Evolutionary conservation across 2,113 vertebrate genomes (phyloP).

Genomic region (Podiceps cristatus): DNA sequence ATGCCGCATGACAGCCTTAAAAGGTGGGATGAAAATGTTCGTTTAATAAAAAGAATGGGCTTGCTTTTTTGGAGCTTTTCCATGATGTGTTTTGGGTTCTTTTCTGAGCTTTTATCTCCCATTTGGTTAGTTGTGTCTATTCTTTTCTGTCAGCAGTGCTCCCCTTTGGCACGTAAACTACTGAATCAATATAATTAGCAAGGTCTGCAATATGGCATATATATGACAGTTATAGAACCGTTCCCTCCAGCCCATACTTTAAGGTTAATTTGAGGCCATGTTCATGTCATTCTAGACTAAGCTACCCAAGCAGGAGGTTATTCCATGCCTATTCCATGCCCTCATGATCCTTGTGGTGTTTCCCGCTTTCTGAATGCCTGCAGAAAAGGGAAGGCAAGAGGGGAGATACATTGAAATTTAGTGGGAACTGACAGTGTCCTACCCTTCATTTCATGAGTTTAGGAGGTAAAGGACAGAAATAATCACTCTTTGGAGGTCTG

Average conservation of each 20-base stretch:
- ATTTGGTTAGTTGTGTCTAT: neutral
- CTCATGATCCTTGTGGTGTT: neutral
- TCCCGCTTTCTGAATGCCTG: neutral
- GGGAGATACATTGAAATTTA: neutral
- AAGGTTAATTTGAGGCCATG: neutral
- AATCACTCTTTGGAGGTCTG: neutral
- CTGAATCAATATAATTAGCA: neutral
- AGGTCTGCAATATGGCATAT: neutral
- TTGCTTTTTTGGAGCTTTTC: neutral
- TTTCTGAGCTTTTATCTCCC: neutral
- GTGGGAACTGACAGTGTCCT: neutral
- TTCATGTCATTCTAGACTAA: neutral
- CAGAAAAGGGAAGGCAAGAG: neutral
- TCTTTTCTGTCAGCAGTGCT: neutral
- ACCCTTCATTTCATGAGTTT: neutral
- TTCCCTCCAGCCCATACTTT: neutral
- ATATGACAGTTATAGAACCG: neutral
- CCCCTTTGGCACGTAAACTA: neutral
- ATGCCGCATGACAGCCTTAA: neutral
- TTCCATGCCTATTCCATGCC: neutral
- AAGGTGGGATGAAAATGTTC: neutral
- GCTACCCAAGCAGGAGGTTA: neutral
- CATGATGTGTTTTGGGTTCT: neutral
- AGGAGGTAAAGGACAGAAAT: neutral
- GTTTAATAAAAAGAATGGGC: neutral